Percentiles rank a stretch among this genome's conserved stretches.
phyloP scores from a whole-genome alignment of 2,113 vertebrate genomes.

The Hydrochoerus hydrochaeris region DNA sequence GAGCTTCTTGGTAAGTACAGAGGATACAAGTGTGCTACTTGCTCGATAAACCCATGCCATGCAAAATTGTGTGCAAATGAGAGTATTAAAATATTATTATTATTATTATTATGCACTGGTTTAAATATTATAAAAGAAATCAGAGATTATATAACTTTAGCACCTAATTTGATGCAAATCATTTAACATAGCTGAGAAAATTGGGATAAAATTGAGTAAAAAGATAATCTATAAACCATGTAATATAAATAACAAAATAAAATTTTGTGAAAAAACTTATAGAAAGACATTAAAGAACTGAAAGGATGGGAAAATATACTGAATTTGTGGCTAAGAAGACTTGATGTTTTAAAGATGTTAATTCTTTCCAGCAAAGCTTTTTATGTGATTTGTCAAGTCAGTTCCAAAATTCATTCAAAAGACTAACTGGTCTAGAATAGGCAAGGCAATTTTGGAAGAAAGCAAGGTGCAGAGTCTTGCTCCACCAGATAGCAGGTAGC shows the following conservation, averaged over 20 bases:
- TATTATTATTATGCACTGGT: neutral
- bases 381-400: conserved; percentile 29
- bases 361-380: conserved; percentile 7
- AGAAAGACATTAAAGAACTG: neutral
- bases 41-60: neutral
- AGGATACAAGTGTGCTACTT: neutral
- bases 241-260: neutral
- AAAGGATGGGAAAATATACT: conserved; percentile 3
- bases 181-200: conserved; percentile 1
- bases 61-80: neutral
- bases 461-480: neutral
- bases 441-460: neutral
- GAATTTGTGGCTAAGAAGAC: neutral
- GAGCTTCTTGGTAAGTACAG: conserved; percentile 91
- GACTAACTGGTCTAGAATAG: neutral
- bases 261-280: neutral
- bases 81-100: neutral
- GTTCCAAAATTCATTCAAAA: conserved; percentile 56
- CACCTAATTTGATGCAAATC: neutral
- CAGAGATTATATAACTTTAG: conserved; percentile 40
- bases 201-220: neutral
- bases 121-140: neutral
- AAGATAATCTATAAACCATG: neutral
- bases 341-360: conserved; percentile 28
- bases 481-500: neutral